Conservation (phyloP, 2,888 invertebrate species). For the Seira musarum region DNA sequence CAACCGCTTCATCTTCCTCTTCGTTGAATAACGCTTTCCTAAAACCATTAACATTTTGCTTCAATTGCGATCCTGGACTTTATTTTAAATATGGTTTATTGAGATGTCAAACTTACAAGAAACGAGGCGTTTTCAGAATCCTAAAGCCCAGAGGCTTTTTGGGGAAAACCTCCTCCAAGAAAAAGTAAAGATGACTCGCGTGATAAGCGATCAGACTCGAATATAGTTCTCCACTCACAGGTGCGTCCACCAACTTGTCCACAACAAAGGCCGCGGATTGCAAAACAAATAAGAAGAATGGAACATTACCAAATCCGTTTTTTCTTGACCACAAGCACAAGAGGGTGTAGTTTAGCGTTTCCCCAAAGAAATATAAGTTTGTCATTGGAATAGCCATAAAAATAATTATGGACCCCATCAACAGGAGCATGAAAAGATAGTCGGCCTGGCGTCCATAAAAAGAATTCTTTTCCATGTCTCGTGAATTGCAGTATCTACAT, state of each 20-base stretch:
- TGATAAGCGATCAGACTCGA: too few relatives aligned
- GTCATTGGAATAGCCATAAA: background rate
- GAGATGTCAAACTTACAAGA: constrained; percentile 30
- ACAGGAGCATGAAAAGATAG: constrained; percentile 23
- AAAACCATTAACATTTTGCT: too few relatives aligned
- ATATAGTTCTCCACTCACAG: too few relatives aligned
- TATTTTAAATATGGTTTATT: too few relatives aligned
- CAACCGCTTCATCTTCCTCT: background rate
- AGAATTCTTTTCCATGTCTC: constrained; percentile 12
- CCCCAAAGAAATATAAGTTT: constrained; percentile 12
- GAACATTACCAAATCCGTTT: too few relatives aligned
- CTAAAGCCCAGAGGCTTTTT: constrained; percentile 19
- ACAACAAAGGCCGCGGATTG: too few relatives aligned
- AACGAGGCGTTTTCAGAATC: constrained; percentile 22
- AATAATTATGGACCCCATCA: background rate
- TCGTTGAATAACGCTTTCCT: constrained; percentile 21
- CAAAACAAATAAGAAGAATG: too few relatives aligned
- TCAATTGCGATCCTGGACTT: too few relatives aligned
- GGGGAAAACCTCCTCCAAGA: constrained; percentile 36
- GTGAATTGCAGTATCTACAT: constrained; percentile 28
- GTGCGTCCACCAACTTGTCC: too few relatives aligned
- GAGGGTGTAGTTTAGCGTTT: constrained; percentile 15
- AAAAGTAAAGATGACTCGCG: too few relatives aligned
- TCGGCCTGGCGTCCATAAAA: constrained; percentile 3
- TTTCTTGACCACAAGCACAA: constrained; percentile 33